These are phyloP conservation scores for Polyodon spathula DNA, from an alignment of 2,113 vertebrate species.

Conservation along the genomic window DNA sequence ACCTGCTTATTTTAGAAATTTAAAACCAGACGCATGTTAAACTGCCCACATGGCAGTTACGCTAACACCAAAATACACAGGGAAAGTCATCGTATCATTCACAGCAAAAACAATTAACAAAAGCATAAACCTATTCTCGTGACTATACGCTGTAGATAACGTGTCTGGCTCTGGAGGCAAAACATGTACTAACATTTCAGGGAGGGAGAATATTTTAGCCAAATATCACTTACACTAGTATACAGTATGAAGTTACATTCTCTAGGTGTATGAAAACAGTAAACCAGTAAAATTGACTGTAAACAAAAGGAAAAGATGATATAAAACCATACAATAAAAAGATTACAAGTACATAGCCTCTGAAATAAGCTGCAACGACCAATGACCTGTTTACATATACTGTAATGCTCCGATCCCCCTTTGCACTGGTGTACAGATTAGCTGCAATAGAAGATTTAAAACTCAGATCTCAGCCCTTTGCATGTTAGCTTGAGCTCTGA, in stretches of 20 bases:
- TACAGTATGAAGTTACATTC: not conserved
- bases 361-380: slow-evolving; percentile 5
- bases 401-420: not conserved
- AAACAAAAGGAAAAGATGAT: slow-evolving; percentile 25
- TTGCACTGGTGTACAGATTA: not conserved
- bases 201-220: too few relatives aligned
- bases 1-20: slow-evolving; percentile 16
- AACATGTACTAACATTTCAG: too few relatives aligned
- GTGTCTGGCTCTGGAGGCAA: too few relatives aligned
- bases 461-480: not conserved
- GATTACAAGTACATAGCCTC: slow-evolving; percentile 7
- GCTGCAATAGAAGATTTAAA: not conserved
- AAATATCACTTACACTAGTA: too few relatives aligned
- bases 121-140: slow-evolving; percentile 14
- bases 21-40: slow-evolving; percentile 31
- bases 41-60: slow-evolving; percentile 22
- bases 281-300: slow-evolving; percentile 25
- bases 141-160: too few relatives aligned
- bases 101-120: slow-evolving; percentile 24
- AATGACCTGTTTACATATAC: slow-evolving; percentile 17
- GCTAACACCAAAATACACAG: slow-evolving; percentile 23
- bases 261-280: slow-evolving; percentile 10
- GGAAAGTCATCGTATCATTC: slow-evolving; percentile 16
- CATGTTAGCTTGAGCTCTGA: not conserved
- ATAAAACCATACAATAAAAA: slow-evolving; percentile 18